phyloP scores from a whole-genome alignment of 2,888 invertebrate species.

The Hermaeophaga mercurialis region DNA sequence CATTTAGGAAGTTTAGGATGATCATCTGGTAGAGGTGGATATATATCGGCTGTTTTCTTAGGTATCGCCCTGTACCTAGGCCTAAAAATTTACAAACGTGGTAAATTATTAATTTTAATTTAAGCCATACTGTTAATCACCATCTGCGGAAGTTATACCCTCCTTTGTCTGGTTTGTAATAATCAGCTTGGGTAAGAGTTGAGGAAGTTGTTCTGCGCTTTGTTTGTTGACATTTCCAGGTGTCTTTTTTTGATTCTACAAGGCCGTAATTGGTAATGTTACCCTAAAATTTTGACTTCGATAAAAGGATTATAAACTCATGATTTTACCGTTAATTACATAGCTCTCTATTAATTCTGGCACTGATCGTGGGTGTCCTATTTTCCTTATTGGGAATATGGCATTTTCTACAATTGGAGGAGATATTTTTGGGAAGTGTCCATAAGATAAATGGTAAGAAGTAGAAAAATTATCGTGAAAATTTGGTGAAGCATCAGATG shows the following conservation, averaged over 20 bases:
- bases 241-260: conserved; percentile 50
- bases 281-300: conserved; percentile 50
- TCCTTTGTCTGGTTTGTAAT: conserved; percentile 53
- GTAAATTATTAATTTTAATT: background rate
- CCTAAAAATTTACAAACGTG: conserved; percentile 26
- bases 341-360: conserved; percentile 30
- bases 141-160: conserved; percentile 50
- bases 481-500: conserved; percentile 58
- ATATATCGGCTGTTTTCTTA: conserved; percentile 29
- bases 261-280: conserved; percentile 61
- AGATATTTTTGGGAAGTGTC: conserved; percentile 59
- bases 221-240: conserved; percentile 61
- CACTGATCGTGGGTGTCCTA: background rate
- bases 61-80: conserved; percentile 28
- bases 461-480: conserved; percentile 61
- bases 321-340: conserved; percentile 15
- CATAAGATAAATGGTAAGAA: conserved; percentile 61
- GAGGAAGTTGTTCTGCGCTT: conserved; percentile 56
- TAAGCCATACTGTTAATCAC: too few species aligned
- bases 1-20: conserved; percentile 36
- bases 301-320: background rate
- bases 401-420: background rate
- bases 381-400: background rate
- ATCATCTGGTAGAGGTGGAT: conserved; percentile 23
- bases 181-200: conserved; percentile 56